Conservation (phyloP, 2,113 vertebrate species). For the Hippolais icterina region DNA sequence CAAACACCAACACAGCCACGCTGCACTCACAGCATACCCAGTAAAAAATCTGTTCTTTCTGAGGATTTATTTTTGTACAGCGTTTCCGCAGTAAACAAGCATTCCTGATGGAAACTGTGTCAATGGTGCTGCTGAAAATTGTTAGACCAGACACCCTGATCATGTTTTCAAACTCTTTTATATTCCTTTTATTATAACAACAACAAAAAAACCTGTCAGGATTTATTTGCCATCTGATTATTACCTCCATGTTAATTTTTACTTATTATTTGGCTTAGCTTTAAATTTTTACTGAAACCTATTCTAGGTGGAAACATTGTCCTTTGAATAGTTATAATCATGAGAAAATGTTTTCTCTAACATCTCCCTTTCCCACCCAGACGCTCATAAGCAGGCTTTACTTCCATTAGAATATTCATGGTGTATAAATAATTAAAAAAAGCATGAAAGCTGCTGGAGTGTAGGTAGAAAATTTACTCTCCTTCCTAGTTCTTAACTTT, state of each 20-base stretch:
- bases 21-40: not conserved
- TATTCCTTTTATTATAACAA: not conserved
- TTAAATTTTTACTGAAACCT: not conserved
- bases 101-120: not conserved
- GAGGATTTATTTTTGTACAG: not conserved
- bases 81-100: not conserved
- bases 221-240: not conserved
- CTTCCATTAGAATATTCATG: slow-evolving; percentile 32
- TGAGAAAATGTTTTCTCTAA: not conserved
- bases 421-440: slow-evolving; percentile 12
- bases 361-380: not conserved
- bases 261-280: not conserved
- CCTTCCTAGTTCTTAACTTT: not conserved
- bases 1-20: not conserved
- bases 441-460: not conserved
- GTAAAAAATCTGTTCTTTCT: not conserved
- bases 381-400: not conserved
- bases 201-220: too few species aligned
- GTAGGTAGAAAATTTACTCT: not conserved
- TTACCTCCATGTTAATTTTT: not conserved
- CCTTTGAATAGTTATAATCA: not conserved
- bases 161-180: not conserved
- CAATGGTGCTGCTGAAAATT: not conserved
- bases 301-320: not conserved
- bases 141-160: not conserved